Base-by-base conservation (phyloP, 2,888 invertebrate genomes). In the Melieria picta region DNA sequence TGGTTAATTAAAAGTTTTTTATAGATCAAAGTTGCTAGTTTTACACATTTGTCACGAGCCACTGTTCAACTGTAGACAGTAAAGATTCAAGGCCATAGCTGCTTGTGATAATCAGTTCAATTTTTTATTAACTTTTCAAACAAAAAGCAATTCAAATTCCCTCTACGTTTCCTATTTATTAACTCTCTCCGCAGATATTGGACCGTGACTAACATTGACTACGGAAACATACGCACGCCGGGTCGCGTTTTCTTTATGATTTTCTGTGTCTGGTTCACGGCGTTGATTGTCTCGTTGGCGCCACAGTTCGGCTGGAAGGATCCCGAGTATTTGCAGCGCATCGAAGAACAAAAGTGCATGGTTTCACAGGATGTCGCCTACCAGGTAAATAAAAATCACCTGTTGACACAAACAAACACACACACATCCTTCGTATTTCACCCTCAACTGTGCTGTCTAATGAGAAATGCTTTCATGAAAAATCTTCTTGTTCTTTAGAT, bases 201-300 rank as follows among this genome's bases (percentile, higher is more conserved):
- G 98, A 98, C 98, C 71, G 98, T 99, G 81, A 99, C 99, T 74
- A 93, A 96, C 86, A 94, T 98, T 75, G 97, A 98, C 89, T 99
- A 99, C 88, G 96, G 97, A 82, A 95, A 97, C 88, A 93, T 94
- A 75, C 90, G 98, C 79, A 97, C 95, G 84, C 93, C 95, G 79
- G 91, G 89, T 80, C 90, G 95, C 77, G 96, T 98, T 84, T 93
- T 95, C 80, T 90, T 93, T 75, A 95, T 98, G 95, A 96, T 98
- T 77, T 90, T 93, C 77, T 89, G 95, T 70, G 95, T 98, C 61
- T 99, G 99, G 99, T 90, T 92, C 66, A 93, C 97, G 55, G 94
- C 98, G 0, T 89, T 98, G 70, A 92, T 96, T 76, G 96, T 99
- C 69, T 97, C 97, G 6, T 88, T 99, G 76, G 97, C 98, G 10